Conservation (phyloP, 1,140 invertebrate species). For the Neodiprion pinetum region DNA sequence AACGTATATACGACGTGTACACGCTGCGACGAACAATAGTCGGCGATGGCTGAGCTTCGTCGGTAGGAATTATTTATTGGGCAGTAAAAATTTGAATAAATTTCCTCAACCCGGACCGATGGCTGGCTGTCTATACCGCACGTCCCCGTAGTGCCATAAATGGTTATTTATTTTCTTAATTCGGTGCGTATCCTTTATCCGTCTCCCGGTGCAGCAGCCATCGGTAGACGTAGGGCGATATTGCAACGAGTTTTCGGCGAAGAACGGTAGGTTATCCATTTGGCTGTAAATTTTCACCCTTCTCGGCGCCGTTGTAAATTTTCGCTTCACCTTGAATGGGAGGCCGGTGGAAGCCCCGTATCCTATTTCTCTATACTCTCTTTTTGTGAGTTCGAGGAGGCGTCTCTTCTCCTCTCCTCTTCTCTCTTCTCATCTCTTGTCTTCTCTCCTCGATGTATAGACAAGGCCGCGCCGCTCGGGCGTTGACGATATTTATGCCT, state of each 20-base stretch:
- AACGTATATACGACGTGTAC: background rate
- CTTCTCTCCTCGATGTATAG: background rate
- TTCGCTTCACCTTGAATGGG: slow-evolving; percentile 35
- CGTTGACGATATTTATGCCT: slow-evolving; percentile 42
- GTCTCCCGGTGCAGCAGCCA: background rate
- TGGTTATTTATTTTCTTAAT: slow-evolving; percentile 48
- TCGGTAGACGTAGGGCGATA: background rate
- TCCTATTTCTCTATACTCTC: background rate
- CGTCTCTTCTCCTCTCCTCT: background rate
- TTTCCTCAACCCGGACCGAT: slow-evolving; percentile 25
- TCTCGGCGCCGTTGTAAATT: slow-evolving; percentile 46
- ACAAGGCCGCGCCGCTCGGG: slow-evolving; percentile 24
- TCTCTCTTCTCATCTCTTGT: background rate
- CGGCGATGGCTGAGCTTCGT: background rate
- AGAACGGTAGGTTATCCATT: slow-evolving; percentile 5
- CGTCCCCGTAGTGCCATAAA: background rate
- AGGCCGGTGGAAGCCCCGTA: slow-evolving; percentile 31
- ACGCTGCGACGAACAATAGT: background rate
- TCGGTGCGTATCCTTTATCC: slow-evolving; percentile 24
- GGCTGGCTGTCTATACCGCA: background rate
- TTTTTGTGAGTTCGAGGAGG: background rate
- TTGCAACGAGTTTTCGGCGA: background rate
- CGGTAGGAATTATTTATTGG: slow-evolving; percentile 41
- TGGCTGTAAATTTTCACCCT: slow-evolving; percentile 53
- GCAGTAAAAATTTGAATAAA: slow-evolving; percentile 50